These are phyloP conservation scores for Epicampocera succincta DNA, from an alignment of 2,888 invertebrate species.

Conservation along the genomic window DNA sequence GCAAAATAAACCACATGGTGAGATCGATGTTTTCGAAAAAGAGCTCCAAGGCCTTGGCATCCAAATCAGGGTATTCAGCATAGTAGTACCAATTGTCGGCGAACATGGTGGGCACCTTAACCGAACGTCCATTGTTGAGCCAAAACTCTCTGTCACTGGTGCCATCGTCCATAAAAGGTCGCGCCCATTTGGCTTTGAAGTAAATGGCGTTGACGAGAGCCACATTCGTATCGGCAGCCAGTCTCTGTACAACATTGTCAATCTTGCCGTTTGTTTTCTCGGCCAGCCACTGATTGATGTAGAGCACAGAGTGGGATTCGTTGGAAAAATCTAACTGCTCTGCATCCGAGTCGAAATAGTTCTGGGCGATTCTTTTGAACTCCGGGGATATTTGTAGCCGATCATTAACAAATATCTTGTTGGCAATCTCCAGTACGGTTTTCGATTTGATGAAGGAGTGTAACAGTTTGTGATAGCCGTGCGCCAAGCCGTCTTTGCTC, in stretches of 20 bases:
- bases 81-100: slow-evolving; percentile 83
- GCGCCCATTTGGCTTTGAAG: slow-evolving; percentile 91
- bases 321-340: slow-evolving; percentile 85
- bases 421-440: slow-evolving; percentile 85
- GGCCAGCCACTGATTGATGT: slow-evolving; percentile 92
- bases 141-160: slow-evolving; percentile 88
- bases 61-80: slow-evolving; percentile 82
- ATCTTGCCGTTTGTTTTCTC: slow-evolving; percentile 92
- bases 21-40: slow-evolving; percentile 87
- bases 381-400: slow-evolving; percentile 83
- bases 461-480: slow-evolving; percentile 76
- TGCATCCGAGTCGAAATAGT: slow-evolving; percentile 86
- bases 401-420: slow-evolving; percentile 87
- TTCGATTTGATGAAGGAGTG: slow-evolving; percentile 79
- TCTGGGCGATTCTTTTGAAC: slow-evolving; percentile 84
- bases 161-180: slow-evolving; percentile 84
- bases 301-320: slow-evolving; percentile 82
- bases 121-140: slow-evolving; percentile 82
- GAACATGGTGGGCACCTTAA: slow-evolving; percentile 87
- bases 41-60: slow-evolving; percentile 87
- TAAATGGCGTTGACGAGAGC: slow-evolving; percentile 93
- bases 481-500: slow-evolving; percentile 76
- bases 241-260: slow-evolving; percentile 86
- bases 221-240: slow-evolving; percentile 85
- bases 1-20: slow-evolving; percentile 90